Evolutionary conservation across 92 coral and sea anemone genomes (phyloP).

Genomic region (Palythoa caribaeorum): DNA sequence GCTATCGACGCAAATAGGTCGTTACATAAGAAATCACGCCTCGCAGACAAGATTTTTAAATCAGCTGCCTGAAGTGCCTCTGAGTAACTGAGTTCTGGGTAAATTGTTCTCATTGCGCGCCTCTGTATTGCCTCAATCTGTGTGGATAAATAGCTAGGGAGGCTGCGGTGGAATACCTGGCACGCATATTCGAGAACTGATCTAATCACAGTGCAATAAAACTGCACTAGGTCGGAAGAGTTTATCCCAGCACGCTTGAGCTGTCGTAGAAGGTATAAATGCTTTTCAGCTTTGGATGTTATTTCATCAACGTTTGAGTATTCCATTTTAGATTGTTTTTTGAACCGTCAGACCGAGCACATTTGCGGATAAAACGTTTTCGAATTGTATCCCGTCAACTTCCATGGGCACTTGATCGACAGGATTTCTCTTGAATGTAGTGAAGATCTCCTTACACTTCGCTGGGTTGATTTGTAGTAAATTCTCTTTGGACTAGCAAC

Average conservation of each 20-base stretch:
- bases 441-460: background rate
- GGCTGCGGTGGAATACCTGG: background rate
- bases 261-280: too few relatives aligned
- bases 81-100: background rate
- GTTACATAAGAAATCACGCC: background rate
- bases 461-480: background rate
- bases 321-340: too few relatives aligned
- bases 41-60: background rate
- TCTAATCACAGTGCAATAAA: background rate
- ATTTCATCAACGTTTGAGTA: too few relatives aligned
- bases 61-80: background rate
- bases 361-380: too few relatives aligned
- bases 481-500: background rate
- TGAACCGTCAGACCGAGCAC: too few relatives aligned
- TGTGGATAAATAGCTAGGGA: background rate
- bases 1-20: background rate
- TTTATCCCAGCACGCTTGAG: too few relatives aligned
- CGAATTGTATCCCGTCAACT: too few relatives aligned
- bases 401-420: background rate
- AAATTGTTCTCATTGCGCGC: background rate
- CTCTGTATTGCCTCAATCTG: background rate
- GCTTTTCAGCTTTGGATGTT: too few relatives aligned
- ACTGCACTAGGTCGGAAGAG: too few relatives aligned
- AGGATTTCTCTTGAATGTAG: background rate
- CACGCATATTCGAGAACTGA: background rate